Evolutionary conservation across 2,113 vertebrate species (phyloP).

Genomic region (Shinisaurus crocodilurus): DNA sequence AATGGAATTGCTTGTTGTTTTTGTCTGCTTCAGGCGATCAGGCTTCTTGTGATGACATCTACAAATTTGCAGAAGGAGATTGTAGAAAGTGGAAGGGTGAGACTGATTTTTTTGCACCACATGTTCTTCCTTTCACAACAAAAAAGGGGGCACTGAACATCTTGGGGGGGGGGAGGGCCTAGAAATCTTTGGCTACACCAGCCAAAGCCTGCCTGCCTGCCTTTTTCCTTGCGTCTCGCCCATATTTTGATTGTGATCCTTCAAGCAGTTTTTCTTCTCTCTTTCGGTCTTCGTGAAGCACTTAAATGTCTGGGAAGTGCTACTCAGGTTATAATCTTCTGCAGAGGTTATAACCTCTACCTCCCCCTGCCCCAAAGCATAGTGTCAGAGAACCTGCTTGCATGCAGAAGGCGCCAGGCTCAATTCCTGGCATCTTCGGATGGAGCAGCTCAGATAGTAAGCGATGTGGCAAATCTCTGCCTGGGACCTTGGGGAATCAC

Average conservation of each 20-base stretch:
- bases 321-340: not conserved
- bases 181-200: not conserved
- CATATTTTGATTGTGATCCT: not conserved
- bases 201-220: too few species aligned
- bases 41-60: slow-evolving; percentile 88
- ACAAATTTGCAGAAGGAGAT: slow-evolving; percentile 96
- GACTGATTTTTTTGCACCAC: slow-evolving; percentile 22
- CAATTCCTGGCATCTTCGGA: not conserved
- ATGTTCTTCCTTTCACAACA: not conserved
- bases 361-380: not conserved
- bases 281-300: not conserved
- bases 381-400: not conserved
- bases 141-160: not conserved
- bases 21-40: slow-evolving; percentile 84
- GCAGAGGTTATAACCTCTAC: not conserved
- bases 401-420: not conserved
- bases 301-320: not conserved
- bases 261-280: not conserved
- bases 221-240: too few species aligned
- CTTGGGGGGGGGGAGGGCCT: too few species aligned
- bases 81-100: slow-evolving; percentile 92
- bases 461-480: too few species aligned
- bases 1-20: not conserved
- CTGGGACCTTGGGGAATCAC: too few species aligned
- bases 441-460: not conserved